phyloP scores from a whole-genome alignment of 2,888 invertebrate genomes.

The Stenotaenia linearis region DNA sequence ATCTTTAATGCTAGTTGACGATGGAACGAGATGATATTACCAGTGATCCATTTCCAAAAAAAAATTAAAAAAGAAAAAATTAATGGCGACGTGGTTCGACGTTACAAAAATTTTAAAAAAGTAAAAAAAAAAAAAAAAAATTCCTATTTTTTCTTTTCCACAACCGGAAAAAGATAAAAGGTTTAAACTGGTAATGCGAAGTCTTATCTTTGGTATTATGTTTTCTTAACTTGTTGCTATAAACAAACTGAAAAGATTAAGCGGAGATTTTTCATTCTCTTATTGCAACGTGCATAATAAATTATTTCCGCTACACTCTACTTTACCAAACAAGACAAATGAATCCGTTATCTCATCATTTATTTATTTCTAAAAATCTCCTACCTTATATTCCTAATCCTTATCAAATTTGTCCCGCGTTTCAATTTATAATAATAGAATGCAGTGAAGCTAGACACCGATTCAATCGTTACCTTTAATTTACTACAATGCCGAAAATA shows the following conservation, averaged over 20 bases:
- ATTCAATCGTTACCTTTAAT: too few species aligned
- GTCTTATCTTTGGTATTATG: background rate
- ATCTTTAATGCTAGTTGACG: background rate
- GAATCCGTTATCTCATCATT: background rate
- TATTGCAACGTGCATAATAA: background rate
- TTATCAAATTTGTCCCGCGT: background rate
- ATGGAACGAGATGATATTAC: background rate
- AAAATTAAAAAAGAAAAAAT: too few species aligned
- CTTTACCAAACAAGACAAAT: background rate
- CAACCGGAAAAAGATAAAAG: background rate
- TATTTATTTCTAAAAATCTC: background rate
- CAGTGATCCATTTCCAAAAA: too few species aligned
- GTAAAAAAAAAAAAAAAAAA: background rate
- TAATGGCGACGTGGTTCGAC: background rate
- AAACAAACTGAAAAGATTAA: background rate
- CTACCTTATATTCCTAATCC: background rate
- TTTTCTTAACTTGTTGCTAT: background rate
- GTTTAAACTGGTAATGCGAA: background rate
- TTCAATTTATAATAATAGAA: too few species aligned
- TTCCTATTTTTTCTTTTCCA: too few species aligned
- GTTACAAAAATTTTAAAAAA: background rate
- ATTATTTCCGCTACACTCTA: background rate
- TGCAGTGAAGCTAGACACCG: too few species aligned
- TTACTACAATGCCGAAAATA: background rate
- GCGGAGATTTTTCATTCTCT: background rate